phyloP scores from a whole-genome alignment of 1,140 invertebrate genomes.

The Psilanteris sp. region DNA sequence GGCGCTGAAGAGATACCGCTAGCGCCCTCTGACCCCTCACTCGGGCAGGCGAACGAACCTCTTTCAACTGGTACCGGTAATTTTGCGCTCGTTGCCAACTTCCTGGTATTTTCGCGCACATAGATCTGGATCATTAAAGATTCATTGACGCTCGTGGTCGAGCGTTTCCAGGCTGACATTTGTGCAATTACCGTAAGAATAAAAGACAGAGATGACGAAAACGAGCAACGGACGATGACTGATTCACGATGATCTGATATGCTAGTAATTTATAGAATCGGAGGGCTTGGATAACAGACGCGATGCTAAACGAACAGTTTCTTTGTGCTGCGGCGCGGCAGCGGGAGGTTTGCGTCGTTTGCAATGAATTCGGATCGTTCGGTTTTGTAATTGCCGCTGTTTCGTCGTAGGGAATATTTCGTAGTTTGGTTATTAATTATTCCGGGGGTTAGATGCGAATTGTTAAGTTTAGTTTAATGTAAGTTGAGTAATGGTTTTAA shows the following conservation, averaged over 20 bases:
- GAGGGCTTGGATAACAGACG: conserved; percentile 15
- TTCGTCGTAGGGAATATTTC: too few relatives aligned
- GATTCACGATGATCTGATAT: conserved; percentile 54
- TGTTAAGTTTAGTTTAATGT: too few relatives aligned
- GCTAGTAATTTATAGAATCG: conserved; percentile 28
- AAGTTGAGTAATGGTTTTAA: too few relatives aligned
- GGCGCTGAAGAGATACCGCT: conserved; percentile 75
- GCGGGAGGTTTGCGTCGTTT: too few relatives aligned
- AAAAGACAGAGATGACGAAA: conserved; percentile 9
- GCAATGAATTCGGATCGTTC: too few relatives aligned
- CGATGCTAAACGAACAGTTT: background rate
- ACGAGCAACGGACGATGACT: conserved; percentile 27
- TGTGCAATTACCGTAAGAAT: background rate
- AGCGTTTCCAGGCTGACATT: background rate
- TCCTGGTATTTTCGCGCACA: conserved; percentile 69
- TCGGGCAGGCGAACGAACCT: conserved; percentile 71
- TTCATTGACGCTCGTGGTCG: conserved; percentile 46
- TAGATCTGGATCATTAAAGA: conserved; percentile 73
- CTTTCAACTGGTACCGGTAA: conserved; percentile 74
- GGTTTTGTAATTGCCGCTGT: too few relatives aligned
- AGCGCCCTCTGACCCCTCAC: conserved; percentile 78
- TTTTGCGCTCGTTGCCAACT: conserved; percentile 73
- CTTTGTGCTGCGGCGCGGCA: too few relatives aligned
- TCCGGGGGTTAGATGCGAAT: too few relatives aligned
- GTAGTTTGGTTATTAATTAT: too few relatives aligned